phyloP scores from a whole-genome alignment of 2,888 invertebrate genomes.

The Acrobasis consociella region DNA sequence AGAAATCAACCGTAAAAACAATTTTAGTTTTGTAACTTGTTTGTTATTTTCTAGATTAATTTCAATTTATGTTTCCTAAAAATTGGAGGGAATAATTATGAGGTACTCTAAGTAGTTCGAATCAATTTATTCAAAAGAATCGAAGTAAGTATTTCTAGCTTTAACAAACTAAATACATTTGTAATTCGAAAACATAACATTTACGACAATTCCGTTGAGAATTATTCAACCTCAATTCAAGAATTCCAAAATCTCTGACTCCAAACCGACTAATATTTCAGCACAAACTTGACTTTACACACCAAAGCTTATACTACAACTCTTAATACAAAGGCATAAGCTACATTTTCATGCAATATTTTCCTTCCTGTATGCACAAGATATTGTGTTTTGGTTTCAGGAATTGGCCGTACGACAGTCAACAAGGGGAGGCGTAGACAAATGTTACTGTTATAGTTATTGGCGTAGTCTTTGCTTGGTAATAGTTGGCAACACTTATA shows the following conservation, averaged over 20 bases:
- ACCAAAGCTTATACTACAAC: neutral
- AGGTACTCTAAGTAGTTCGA: no score
- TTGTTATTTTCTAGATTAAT: no score
- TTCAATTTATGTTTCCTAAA: no score
- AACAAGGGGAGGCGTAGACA: slow-evolving; percentile 56
- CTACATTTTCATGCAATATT: slow-evolving; percentile 6
- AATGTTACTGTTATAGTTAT: slow-evolving; percentile 74
- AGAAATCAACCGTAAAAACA: no score
- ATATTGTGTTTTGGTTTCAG: slow-evolving; percentile 32
- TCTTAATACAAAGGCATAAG: slow-evolving; percentile 13
- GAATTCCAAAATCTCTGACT: slow-evolving; percentile 23
- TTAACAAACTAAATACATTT: no score
- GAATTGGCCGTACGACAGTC: slow-evolving; percentile 57
- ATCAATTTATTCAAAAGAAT: no score
- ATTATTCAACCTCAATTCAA: slow-evolving; percentile 16
- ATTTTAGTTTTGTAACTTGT: no score
- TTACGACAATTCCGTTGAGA: neutral
- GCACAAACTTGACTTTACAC: slow-evolving; percentile 17
- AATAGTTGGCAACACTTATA: slow-evolving; percentile 64
- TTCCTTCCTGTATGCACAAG: neutral
- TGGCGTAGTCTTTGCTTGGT: slow-evolving; percentile 57
- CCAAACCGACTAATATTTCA: slow-evolving; percentile 24
- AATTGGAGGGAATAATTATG: no score
- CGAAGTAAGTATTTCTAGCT: no score
- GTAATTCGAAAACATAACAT: neutral